Evolutionary conservation across 2,888 invertebrate genomes (phyloP), one percentile per base, ranked within the genome.

Genomic region (Heteropelma amictum): DNA sequence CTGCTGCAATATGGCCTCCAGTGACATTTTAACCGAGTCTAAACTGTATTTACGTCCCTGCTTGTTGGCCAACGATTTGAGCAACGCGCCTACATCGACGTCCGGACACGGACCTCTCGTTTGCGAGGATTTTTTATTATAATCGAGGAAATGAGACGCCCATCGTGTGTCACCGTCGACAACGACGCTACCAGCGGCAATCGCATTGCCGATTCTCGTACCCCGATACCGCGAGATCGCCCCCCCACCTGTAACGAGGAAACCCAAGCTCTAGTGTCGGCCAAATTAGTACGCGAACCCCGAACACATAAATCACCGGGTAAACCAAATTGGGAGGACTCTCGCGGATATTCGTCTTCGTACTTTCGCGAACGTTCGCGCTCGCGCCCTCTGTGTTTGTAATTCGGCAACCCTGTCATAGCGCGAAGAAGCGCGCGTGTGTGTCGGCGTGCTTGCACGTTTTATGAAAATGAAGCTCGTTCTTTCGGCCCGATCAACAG

Each of bases 1-100:
- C 81, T 89, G 89, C 82, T 90, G 90, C 79, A 91, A 87, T 78
- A 91, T 90, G 49, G 90, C 90, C 81, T 91, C 90, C 82, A 91
- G 83, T 30, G 91, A 91, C 84, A 87, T 85, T 84, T 88, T 89
- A 77, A 91, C 88, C 67, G 88, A 88, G 70, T 89, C 87, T 86
- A 89, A 89, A 69, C 90, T 90, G 87, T 91, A 91, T 83, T 90
- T 91, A 83, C 88, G 83, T 80, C 87, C 88, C 82, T 88, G 88
- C 79, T 88, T 88, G 81, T 83, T 87, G 56, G 86, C 88, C 81
- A 88, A 84, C 47, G 87, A 88, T 76, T 85, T 85, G 77, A 88
- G 88, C 81, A 88, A 86, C 82, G 86, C 85, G 85, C 83, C 85
- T 83, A 87, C 85, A 81, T 87, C 88, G 80, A 86, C 86, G 72